Base-by-base conservation (phyloP, 2,113 vertebrate species). In the Candoia aspera region DNA sequence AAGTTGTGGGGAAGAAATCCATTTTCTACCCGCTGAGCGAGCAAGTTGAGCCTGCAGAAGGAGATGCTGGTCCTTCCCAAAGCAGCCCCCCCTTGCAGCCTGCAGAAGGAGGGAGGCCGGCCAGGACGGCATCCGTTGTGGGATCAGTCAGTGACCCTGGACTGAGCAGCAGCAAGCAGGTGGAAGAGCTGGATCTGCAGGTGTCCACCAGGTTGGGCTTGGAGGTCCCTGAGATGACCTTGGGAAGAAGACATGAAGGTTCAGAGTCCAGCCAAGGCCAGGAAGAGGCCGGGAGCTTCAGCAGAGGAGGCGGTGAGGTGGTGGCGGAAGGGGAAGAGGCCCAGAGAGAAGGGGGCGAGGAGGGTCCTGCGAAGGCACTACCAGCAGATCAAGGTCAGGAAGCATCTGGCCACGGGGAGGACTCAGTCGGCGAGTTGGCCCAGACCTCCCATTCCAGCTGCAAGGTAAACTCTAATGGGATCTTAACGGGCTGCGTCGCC, bases 1-100 rank as follows among this genome's bases (percentile, higher is more conserved):
- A 92, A 6, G 62, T 54, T 4, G 88, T 87, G 5, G 42, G 68
- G 87, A 92, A 90, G 91, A 95, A 94, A 93, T 93, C 91, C 58
- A 58, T 87, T 46, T 95, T 91, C 53, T 60, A 84, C 64, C 85
- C 42, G 11, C 53, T n/a, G 11, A 10, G 84, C 73, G 62, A 92
- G 15, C 55, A 54, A 46, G 84, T 23, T 5, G 24, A 68, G 21
- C 19, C 68, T 4, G 68, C 86, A 1, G 46, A 73, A 6, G 8
- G 90, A 5, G 90, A 60, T 5, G 19, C 37, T 1, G 58, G 19
- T 17, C 53, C 58, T 29, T 0, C 3, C n/a, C 57, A 9, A 12
- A 59, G 55, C 3, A 6, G 26, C 23, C 1, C n/a, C 0, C 19
- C n/a, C 62, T 12, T 5, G 2, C 3, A 8, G 12, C 79, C 37